phyloP scores from a whole-genome alignment of 64 coral and sea anemone species.

The Catalaphyllia jardinei region DNA sequence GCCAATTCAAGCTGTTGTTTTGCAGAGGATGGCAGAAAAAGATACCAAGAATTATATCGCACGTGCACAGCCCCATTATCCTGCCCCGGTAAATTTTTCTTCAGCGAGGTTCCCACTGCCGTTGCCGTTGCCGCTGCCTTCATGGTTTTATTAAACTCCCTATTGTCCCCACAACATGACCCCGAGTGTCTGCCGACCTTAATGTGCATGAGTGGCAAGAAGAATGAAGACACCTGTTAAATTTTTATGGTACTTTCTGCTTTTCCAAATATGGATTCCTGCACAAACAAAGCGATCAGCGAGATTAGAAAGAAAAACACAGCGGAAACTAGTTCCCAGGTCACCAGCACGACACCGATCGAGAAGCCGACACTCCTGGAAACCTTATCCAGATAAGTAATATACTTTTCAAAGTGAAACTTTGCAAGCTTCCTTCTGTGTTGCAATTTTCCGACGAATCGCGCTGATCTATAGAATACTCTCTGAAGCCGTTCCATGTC shows the following conservation, averaged over 20 bases:
- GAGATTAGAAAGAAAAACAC: constrained; percentile 80
- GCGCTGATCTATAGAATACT: constrained; percentile 39
- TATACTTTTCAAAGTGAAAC: constrained; percentile 82
- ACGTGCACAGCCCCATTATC: too few relatives aligned
- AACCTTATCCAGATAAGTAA: constrained; percentile 68
- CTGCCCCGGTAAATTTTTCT: too few relatives aligned
- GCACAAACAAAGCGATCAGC: constrained; percentile 74
- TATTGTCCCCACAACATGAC: too few relatives aligned
- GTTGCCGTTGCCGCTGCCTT: too few relatives aligned
- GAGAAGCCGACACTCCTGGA: constrained; percentile 66
- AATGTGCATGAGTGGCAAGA: not conserved
- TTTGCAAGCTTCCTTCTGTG: constrained; percentile 34
- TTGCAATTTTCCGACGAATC: constrained; percentile 58
- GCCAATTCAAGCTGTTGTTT: too few relatives aligned
- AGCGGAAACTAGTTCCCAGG: constrained; percentile 75
- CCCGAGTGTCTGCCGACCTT: too few relatives aligned
- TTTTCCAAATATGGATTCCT: constrained; percentile 88
- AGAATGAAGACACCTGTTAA: not conserved
- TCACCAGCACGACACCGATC: constrained; percentile 64
- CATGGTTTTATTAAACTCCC: too few relatives aligned
- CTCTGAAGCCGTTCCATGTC: not conserved
- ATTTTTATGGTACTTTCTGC: constrained; percentile 31
- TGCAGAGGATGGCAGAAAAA: too few relatives aligned
- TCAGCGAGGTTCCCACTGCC: too few relatives aligned
- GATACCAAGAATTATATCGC: too few relatives aligned